Evolutionary conservation across 2,797 vertebrate species (phyloP).

Genomic region (Sebastolobus alascanus): DNA sequence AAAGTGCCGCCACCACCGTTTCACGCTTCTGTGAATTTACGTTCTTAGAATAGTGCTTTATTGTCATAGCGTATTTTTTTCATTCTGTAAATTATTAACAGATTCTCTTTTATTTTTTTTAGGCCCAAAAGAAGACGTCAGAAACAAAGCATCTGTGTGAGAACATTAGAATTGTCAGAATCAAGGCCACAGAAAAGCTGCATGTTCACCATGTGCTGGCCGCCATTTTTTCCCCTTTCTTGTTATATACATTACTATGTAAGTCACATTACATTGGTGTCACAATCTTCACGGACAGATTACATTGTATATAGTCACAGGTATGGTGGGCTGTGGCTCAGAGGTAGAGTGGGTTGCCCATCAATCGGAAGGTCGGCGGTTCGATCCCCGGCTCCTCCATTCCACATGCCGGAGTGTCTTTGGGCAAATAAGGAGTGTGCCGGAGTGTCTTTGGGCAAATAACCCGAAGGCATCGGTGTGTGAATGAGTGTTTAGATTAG

Average conservation of each 20-base stretch:
- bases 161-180: slow-evolving; percentile 49
- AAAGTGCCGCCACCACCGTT: slow-evolving; percentile 62
- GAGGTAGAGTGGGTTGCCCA: neutral
- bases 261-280: too few relatives aligned
- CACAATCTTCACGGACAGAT: neutral
- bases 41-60: slow-evolving; percentile 62
- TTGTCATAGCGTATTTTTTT: slow-evolving; percentile 56
- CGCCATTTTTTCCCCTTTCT: slow-evolving; percentile 31
- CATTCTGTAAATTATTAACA: slow-evolving; percentile 76
- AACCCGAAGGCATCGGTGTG: neutral
- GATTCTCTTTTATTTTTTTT: slow-evolving; percentile 47
- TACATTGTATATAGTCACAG: neutral
- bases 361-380: neutral
- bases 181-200: slow-evolving; percentile 37
- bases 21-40: slow-evolving; percentile 58
- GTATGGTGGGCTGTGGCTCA: too few relatives aligned
- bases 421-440: neutral
- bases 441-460: neutral
- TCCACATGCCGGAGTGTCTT: neutral
- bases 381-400: too few relatives aligned
- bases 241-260: too few relatives aligned
- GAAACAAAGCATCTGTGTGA: slow-evolving; percentile 62
- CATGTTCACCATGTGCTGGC: slow-evolving; percentile 53
- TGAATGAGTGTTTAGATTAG: neutral
- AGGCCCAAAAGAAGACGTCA: slow-evolving; percentile 55